Conservation (phyloP, 2,888 invertebrate genomes). For the Periphyllus acericola region DNA sequence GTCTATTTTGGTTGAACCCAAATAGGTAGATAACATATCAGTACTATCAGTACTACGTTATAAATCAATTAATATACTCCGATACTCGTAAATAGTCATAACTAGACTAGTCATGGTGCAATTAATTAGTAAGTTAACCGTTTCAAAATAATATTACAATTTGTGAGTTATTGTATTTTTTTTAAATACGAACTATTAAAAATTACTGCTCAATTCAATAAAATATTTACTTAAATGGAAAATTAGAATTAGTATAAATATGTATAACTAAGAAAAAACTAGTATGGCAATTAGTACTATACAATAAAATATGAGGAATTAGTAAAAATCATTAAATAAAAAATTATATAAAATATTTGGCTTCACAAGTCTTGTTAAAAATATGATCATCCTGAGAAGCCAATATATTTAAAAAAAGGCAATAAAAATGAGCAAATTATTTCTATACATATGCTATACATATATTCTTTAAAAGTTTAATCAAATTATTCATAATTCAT, state of each 20-base stretch:
- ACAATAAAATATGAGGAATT: neutral
- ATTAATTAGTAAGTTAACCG: neutral
- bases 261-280: constrained; percentile 1
- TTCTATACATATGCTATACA: neutral
- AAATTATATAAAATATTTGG: constrained; percentile 39
- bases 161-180: neutral
- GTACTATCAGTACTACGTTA: neutral
- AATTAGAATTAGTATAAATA: neutral
- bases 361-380: constrained; percentile 57
- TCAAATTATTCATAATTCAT: constrained; percentile 34
- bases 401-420: constrained; percentile 40
- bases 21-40: constrained; percentile 6
- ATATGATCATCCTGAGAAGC: constrained; percentile 58
- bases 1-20: neutral
- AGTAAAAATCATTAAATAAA: neutral
- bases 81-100: too few species aligned
- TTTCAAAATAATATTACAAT: neutral
- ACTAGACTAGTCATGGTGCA: too few species aligned
- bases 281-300: neutral
- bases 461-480: constrained; percentile 12
- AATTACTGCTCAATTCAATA: neutral
- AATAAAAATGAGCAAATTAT: constrained; percentile 25
- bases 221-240: constrained; percentile 11
- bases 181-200: neutral
- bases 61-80: too few species aligned